Conservation (phyloP, 2,113 vertebrate genomes). For the Rhynchomys soricoides region DNA sequence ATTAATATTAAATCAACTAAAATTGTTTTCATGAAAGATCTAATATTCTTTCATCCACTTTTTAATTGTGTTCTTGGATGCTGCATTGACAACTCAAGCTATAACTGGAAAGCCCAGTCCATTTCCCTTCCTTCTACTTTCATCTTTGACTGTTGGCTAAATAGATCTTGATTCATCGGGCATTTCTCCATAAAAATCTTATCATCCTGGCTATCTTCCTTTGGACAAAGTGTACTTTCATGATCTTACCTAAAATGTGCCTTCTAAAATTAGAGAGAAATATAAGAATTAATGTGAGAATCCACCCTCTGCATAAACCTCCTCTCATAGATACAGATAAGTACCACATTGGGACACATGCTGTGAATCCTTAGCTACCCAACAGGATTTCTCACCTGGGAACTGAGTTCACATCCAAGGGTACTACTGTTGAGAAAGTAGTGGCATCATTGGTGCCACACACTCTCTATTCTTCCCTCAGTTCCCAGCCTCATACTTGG, state of each 20-base stretch:
- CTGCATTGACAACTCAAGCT: neutral
- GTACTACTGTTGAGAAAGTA: no score
- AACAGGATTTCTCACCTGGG: neutral
- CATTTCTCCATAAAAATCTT: neutral
- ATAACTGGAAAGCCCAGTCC: neutral
- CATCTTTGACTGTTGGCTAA: neutral
- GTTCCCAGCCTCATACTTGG: neutral
- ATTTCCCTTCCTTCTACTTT: neutral
- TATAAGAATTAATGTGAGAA: neutral
- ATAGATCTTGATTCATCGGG: neutral
- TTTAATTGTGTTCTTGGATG: conserved; percentile 8
- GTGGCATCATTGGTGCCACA: neutral
- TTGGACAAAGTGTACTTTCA: neutral
- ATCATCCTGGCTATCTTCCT: neutral
- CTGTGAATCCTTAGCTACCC: neutral
- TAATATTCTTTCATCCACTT: neutral
- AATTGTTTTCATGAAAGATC: neutral
- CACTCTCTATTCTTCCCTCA: no score
- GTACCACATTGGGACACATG: neutral
- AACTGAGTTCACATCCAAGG: neutral
- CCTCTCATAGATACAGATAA: neutral
- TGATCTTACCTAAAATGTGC: neutral
- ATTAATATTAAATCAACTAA: conserved; percentile 41
- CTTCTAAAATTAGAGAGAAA: neutral
- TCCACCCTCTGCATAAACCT: neutral